Evolutionary conservation across 2,888 invertebrate species (phyloP), one percentile per base, ranked within the genome.

Genomic region (Himalopsyche kuldschensis): DNA sequence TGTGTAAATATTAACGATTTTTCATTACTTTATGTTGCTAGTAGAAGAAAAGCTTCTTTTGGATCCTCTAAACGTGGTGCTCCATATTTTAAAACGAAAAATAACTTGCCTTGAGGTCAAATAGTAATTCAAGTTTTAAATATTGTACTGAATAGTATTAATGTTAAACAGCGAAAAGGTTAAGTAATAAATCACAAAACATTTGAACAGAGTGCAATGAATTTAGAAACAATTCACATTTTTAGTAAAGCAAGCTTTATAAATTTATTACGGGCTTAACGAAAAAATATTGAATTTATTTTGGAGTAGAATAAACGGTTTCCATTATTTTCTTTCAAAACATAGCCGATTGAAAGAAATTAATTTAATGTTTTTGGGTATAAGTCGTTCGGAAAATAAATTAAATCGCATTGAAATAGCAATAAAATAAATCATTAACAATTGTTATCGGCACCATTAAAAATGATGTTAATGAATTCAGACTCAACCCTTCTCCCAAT

Each of bases 401-500:
- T 32, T 20, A 75, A 75, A 55, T n/a, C 6, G 55, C 6, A 20
- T 24, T 20, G 20, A 55, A 20, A 55, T 24, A 20, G 32, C 75
- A 75, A 32, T 75, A 75, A 75, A 75, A 31, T 30, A 75, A 31
- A 75, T 75, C 75, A 27, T 75, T 27, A 31, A 30, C 27, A 32
- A 75, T 75, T 27, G 75, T 75, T 75, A 75, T 75, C 32, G 32
- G 32, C 30, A 27, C 27, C 75, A 75, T 75, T 75, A 75, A 30
- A 30, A 27, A 75, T 75, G 27, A 75, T 75, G 75, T 24, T 31
- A 48, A 30, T 79, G 48, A 79, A 27, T 47, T 20, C 30, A 10
- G 47, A n/a, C 48, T 55, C 63, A 8, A 31, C 79, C 79, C 79
- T 79, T 48, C 27, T 48, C 24, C 79, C 79, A 79, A 79, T 79